Percentiles rank a stretch among this genome's conserved stretches.
phyloP scores from a whole-genome alignment of 2,797 vertebrate genomes.

The Amniataba percoides region DNA sequence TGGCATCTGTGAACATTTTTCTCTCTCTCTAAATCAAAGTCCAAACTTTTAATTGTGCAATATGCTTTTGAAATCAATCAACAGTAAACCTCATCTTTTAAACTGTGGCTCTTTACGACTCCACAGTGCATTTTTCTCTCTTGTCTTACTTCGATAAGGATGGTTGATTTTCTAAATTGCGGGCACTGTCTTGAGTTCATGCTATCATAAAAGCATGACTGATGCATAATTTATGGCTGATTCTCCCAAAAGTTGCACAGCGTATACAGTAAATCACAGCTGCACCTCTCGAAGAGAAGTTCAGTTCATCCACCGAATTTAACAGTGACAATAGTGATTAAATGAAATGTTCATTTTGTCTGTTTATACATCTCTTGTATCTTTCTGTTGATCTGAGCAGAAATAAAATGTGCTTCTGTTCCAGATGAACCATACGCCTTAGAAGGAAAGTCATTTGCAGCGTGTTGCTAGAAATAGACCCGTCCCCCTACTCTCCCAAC shows the following conservation, averaged over 20 bases:
- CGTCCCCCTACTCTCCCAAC: conserved; percentile 1
- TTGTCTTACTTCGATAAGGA: neutral
- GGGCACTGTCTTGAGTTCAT: neutral
- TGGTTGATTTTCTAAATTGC: neutral
- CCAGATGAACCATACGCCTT: neutral
- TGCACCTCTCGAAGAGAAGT: neutral
- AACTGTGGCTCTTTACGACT: neutral
- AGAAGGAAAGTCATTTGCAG: conserved; percentile 20
- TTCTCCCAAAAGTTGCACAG: neutral
- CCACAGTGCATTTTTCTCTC: neutral
- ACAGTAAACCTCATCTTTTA: neutral
- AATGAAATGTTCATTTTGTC: neutral
- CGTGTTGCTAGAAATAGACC: conserved; percentile 7
- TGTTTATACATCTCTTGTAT: neutral
- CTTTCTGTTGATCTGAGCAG: neutral
- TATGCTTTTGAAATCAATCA: neutral
- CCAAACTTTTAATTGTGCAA: neutral
- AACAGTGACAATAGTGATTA: neutral
- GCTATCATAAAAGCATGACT: neutral
- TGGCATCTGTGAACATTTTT: neutral
- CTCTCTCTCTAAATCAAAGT: too few relatives aligned
- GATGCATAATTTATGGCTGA: neutral
- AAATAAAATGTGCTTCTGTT: conserved; percentile 13
- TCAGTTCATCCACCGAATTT: neutral
- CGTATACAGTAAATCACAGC: neutral